Conservation (phyloP, 2,888 invertebrate species). For the Pammene aurita region DNA sequence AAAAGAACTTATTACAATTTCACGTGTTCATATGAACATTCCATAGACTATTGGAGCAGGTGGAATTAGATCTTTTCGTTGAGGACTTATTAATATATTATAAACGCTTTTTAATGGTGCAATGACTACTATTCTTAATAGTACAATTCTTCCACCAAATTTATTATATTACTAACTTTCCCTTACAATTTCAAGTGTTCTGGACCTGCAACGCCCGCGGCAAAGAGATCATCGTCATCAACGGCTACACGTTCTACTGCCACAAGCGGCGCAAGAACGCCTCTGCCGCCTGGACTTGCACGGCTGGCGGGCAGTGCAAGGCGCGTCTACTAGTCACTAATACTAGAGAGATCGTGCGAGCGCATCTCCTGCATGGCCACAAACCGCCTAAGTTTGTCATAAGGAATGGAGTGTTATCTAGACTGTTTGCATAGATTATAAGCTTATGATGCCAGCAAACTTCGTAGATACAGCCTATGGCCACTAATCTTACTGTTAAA, state of each 20-base stretch:
- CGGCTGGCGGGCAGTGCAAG: constrained; percentile 43
- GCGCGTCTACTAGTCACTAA: constrained; percentile 44
- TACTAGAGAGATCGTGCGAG: constrained; percentile 15
- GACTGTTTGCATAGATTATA: constrained; percentile 4
- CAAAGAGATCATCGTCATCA: constrained; percentile 39
- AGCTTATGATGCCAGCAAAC: no score
- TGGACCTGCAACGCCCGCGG: constrained; percentile 39
- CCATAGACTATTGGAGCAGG: no score
- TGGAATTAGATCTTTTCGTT: no score
- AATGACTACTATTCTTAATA: no score
- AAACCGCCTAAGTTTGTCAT: constrained; percentile 29
- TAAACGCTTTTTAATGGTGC: no score
- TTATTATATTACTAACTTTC: not conserved
- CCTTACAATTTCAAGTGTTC: constrained; percentile 3
- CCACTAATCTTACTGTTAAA: no score
- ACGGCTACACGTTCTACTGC: constrained; percentile 43
- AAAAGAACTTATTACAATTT: no score
- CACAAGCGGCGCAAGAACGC: constrained; percentile 18
- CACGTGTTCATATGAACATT: no score
- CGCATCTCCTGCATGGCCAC: constrained; percentile 22
- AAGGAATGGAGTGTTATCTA: constrained; percentile 34
- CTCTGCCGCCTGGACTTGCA: constrained; percentile 32
- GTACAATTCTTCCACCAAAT: no score
- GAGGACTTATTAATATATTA: no score
- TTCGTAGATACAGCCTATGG: no score